Evolutionary conservation across 2,113 vertebrate species (phyloP).

Genomic region (Xiphophorus maculatus): DNA sequence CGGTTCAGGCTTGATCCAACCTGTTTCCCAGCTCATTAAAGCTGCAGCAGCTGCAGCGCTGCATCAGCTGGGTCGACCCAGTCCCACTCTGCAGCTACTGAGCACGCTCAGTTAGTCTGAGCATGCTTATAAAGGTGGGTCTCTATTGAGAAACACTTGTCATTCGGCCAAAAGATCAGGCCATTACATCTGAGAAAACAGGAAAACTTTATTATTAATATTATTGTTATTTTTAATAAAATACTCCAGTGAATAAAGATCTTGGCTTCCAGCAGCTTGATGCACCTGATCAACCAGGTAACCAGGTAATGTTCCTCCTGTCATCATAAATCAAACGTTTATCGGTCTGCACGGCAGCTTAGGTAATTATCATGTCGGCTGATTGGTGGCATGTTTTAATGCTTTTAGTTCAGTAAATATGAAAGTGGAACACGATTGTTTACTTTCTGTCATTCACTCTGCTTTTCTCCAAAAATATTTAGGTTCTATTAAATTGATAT

Average conservation of each 20-base stretch:
- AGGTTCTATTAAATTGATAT: no score
- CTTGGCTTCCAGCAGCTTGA: not conserved
- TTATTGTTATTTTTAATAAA: not conserved
- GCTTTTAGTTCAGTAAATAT: not conserved
- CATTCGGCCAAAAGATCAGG: not conserved
- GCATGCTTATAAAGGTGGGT: not conserved
- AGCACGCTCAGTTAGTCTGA: not conserved
- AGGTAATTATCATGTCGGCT: not conserved
- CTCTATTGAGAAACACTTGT: not conserved
- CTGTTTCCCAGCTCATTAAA: conserved; percentile 4
- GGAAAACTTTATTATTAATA: no score
- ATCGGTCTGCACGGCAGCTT: not conserved
- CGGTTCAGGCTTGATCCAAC: conserved; percentile 21
- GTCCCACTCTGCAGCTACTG: not conserved
- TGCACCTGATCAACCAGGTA: not conserved
- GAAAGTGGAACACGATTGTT: not conserved
- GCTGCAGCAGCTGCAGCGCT: not conserved
- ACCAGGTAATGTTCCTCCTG: not conserved
- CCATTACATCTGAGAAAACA: not conserved
- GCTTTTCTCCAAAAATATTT: no score
- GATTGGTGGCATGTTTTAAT: not conserved
- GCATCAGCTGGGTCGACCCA: conserved; percentile 1
- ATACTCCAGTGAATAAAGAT: not conserved
- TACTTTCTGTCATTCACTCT: not conserved
- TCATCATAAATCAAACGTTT: not conserved